A percentile compares a stretch with the other conserved stretches of the same genome.
These are phyloP conservation scores for Eudyptes chrysolophus DNA, from an alignment of 2,113 vertebrate genomes.

Conservation along the genomic window DNA sequence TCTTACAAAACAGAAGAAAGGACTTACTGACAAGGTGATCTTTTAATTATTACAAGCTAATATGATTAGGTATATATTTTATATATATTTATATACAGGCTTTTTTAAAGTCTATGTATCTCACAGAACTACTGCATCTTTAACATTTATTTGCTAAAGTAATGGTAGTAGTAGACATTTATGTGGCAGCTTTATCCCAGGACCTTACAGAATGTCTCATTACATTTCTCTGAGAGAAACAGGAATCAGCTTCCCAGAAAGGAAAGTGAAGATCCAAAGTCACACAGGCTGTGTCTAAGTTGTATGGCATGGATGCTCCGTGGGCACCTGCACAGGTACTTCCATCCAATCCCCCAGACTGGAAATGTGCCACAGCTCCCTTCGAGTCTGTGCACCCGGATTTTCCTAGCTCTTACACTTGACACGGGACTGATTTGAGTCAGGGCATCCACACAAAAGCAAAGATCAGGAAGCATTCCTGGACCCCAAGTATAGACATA, in stretches of 20 bases:
- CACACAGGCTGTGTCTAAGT: not conserved
- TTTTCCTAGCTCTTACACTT: not conserved
- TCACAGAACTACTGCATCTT: not conserved
- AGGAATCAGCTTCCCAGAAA: not conserved
- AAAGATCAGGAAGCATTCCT: not conserved
- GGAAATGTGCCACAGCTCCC: not conserved
- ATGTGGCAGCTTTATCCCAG: not conserved
- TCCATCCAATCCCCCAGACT: not conserved
- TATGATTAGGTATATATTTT: not conserved
- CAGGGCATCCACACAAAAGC: not conserved
- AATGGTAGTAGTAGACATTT: not conserved
- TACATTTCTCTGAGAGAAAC: not conserved
- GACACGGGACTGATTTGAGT: not conserved
- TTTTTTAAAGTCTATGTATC: not conserved
- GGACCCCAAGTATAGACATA: not conserved
- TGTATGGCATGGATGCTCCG: fast-evolving
- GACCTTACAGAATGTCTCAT: not conserved
- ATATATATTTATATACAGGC: not conserved
- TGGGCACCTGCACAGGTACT: not conserved
- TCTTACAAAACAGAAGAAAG: not conserved
- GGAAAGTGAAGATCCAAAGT: not conserved
- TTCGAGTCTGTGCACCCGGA: not conserved
- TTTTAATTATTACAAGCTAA: not conserved
- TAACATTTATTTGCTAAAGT: not conserved
- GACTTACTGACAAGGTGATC: not conserved